These are phyloP conservation scores for Eupithecia inturbata DNA, from an alignment of 2,888 invertebrate genomes.

Conservation along the genomic window DNA sequence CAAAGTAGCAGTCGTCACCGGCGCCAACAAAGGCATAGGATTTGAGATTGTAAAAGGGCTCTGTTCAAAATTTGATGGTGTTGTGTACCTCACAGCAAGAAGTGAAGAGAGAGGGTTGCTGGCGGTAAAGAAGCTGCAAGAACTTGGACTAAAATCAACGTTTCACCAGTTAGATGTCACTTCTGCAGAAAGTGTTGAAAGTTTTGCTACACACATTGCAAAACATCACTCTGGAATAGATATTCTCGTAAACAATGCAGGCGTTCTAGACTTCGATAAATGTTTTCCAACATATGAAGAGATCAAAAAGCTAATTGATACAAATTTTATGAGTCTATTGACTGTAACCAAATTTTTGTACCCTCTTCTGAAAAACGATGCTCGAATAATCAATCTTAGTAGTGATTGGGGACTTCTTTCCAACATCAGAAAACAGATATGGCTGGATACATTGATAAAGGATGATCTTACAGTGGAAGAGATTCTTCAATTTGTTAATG, in stretches of 20 bases:
- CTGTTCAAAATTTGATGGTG: constrained; percentile 87
- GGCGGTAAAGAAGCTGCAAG: constrained; percentile 85
- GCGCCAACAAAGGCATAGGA: constrained; percentile 78
- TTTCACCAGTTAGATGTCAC: constrained; percentile 90
- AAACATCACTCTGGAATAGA: constrained; percentile 87
- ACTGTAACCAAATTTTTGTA: constrained; percentile 87
- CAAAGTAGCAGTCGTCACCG: constrained; percentile 81
- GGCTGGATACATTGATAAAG: constrained; percentile 74
- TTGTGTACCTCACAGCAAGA: constrained; percentile 89
- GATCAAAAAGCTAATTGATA: constrained; percentile 87
- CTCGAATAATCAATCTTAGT: constrained; percentile 90
- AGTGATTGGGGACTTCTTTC: constrained; percentile 84
- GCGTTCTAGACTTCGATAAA: constrained; percentile 86
- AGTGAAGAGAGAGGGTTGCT: constrained; percentile 84
- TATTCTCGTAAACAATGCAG: constrained; percentile 91
- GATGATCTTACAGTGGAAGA: constrained; percentile 80
- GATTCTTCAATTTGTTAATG: constrained; percentile 81
- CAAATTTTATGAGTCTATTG: constrained; percentile 88
- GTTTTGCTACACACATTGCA: constrained; percentile 84
- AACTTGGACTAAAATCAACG: constrained; percentile 82
- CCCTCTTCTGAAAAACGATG: constrained; percentile 87
- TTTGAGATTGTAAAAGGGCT: constrained; percentile 82
- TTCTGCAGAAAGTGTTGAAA: constrained; percentile 84
- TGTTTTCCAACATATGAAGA: constrained; percentile 87
- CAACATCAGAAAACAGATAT: constrained; percentile 75